Base-by-base conservation (phyloP, 2,797 vertebrate species). In the Danio albolineatus region DNA sequence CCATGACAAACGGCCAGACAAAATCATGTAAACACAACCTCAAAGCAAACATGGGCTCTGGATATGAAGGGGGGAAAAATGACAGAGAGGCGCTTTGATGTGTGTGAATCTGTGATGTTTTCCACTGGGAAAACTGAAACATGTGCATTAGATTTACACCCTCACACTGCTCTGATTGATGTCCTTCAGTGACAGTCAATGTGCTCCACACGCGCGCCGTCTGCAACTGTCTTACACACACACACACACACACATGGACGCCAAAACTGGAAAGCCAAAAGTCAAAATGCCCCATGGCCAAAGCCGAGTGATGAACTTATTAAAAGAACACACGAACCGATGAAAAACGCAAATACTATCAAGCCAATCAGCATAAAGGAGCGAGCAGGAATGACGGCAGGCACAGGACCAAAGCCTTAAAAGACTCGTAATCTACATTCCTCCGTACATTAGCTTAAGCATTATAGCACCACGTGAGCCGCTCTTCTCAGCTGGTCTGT, bases 21-120 rank as follows among this genome's bases (percentile, higher is more conserved):
- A 78, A 73, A 76, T 60, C 78, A 59, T 75, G 78, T 83, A 83
- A 78, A 83, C 78, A 80, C 39, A 85, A 78, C 74, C 74, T 64
- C 62, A 80, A 73, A 69, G 62, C 56, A 81, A 85, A 81, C 59
- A 85, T 21, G 70, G 46, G 44, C 67, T 54, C 21, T 10, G 77
- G 61, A 67, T 73, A 79, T 43, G 66, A 76, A 39, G 46, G 69
- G 59, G 46, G 69, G 59, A 12, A 59, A 76, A 78, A 81, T 73
- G 70, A 70, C 53, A 51, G 62, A 76, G 66, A 65, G 56, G 19
- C 65, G 76, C 82, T 81, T 64, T 75, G 71, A 73, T 79, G 81
- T 79, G 59, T 85, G 66, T 59, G 49, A 67, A 77, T 77, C 75
- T 67, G 62, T 67, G 75, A 77, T 67, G 84, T 82, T 85, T 79